These are phyloP conservation scores for Drosophila takahashii DNA, from an alignment of 1,140 invertebrate species.

Conservation along the genomic window DNA sequence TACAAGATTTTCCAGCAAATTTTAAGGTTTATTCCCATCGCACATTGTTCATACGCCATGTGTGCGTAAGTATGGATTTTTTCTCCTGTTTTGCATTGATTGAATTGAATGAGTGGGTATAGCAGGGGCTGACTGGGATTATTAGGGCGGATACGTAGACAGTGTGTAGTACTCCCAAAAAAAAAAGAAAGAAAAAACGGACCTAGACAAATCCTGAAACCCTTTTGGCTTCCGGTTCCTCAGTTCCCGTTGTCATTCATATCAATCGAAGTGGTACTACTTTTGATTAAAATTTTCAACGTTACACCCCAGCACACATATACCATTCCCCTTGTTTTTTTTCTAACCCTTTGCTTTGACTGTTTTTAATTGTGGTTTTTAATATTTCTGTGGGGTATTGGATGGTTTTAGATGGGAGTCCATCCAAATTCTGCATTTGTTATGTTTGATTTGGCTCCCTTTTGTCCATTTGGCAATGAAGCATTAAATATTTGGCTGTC, in stretches of 20 bases:
- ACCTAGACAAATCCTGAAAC: conserved; percentile 40
- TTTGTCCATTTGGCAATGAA: conserved; percentile 65
- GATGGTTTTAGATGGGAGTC: not conserved
- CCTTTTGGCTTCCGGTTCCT: conserved; percentile 33
- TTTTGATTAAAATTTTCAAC: conserved; percentile 81
- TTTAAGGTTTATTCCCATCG: conserved; percentile 14
- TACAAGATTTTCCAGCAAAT: not conserved
- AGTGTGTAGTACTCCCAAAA: not conserved
- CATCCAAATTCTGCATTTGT: conserved; percentile 48
- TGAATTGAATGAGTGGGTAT: conserved; percentile 25
- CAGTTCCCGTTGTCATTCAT: conserved; percentile 55
- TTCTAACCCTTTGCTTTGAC: conserved; percentile 26
- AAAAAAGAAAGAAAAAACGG: conserved; percentile 2
- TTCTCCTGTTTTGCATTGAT: conserved; percentile 37
- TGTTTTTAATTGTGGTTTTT: conserved; percentile 80
- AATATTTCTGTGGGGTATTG: conserved; percentile 48
- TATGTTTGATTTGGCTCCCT: conserved; percentile 60
- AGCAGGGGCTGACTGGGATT: conserved; percentile 22
- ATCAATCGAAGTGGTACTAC: conserved; percentile 81
- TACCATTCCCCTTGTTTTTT: not conserved
- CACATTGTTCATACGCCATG: conserved; percentile 47
- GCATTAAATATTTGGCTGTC: conserved; percentile 78
- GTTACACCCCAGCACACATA: conserved; percentile 14
- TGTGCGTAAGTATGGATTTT: conserved; percentile 17
- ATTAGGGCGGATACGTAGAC: conserved; percentile 36